Base-by-base conservation (phyloP, 2,888 invertebrate genomes). In the Hydrotaea diabolus region DNA sequence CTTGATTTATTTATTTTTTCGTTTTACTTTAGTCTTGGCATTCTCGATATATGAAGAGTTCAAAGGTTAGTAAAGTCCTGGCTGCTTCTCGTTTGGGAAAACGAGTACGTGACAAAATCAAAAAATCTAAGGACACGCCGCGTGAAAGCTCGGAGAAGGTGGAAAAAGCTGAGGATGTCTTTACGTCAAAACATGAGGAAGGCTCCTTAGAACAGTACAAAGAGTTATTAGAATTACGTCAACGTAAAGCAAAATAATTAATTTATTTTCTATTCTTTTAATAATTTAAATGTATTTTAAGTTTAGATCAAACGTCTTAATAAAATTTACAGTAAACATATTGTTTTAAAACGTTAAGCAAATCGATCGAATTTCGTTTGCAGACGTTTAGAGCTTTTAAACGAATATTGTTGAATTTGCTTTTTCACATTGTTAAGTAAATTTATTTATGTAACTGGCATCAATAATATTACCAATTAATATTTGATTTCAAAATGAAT, bases 31-130 rank as follows among this genome's bases (percentile, higher is more conserved):
- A 92, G 92, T 94, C 94, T 0, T 95, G 95, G 95, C 94, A 94
- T 88, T 93, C 94, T 59, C 92, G 95, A 64, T 95, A 94, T 89
- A 90, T 95, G 62, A 93, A 92, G 13, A 95, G 95, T 85, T 93
- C 92, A 15, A 94, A 94, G 90, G 95, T 95, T 0, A 94, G 93
- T 88, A 93, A 91, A 87, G 94, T 95, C 0, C 88, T 95, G 19
- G 93, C 93, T 0, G 93, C 93, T 0, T 93, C 95, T 0, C 93
- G 93, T 62, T 92, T 95, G 59, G 91, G 94, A 0, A 95, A 94
- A 86, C 94, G 94, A 19, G 90, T 95, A n/a, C 92, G 95, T 82
- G 94, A 94, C 87, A 94, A 94, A 88, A 94, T 94, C 86, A 93
- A 93, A 89, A 93, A 90, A 85, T 89, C 90, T 0, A 92, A 91